A percentile compares a stretch with the other conserved stretches of the same genome.
Evolutionary conservation across 2,797 vertebrate genomes (phyloP).

Genomic region (Anisognathus igniventris): DNA sequence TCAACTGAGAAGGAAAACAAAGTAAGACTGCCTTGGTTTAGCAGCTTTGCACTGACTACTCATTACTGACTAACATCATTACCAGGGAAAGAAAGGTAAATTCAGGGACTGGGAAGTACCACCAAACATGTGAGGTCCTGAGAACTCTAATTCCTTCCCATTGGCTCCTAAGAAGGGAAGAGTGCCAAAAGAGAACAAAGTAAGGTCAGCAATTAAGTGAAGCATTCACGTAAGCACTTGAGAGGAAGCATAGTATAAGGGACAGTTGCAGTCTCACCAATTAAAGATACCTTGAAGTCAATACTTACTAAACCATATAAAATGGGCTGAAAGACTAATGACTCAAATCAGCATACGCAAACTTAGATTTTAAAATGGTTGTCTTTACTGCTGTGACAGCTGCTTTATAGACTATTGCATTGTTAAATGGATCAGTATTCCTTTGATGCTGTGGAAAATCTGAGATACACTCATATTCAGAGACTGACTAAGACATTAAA

Average conservation of each 20-base stretch:
- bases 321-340: not conserved
- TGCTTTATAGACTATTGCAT: slow-evolving; percentile 3
- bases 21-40: not conserved
- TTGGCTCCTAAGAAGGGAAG: not conserved
- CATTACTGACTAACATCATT: not conserved
- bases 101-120: not conserved
- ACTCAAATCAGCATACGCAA: not conserved
- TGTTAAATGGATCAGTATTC: not conserved
- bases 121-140: not conserved
- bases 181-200: not conserved
- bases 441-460: not conserved
- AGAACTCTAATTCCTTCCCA: not conserved
- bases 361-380: not conserved
- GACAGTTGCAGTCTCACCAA: not conserved
- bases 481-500: not conserved
- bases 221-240: not conserved
- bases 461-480: not conserved
- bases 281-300: not conserved
- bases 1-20: not conserved
- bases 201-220: not conserved
- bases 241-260: not conserved
- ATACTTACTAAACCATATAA: not conserved
- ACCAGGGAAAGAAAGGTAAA: not conserved
- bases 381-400: not conserved
- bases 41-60: not conserved